Conservation (phyloP, 2,888 invertebrate genomes). For the Polietes domitor region DNA sequence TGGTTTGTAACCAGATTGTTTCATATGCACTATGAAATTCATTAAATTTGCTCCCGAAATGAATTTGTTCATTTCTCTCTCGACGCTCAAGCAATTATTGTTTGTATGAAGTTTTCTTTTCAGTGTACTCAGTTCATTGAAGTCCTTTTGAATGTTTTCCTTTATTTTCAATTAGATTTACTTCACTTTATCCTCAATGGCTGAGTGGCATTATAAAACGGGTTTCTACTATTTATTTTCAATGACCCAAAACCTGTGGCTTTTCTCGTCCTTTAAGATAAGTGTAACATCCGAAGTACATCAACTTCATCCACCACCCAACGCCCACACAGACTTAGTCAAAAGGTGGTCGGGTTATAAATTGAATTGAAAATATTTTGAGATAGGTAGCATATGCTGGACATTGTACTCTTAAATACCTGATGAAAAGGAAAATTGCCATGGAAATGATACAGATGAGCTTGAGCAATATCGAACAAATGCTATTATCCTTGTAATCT, state of each 20-base stretch:
- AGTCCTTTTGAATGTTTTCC: conserved; percentile 7
- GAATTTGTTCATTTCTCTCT: too few species aligned
- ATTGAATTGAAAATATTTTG: conserved; percentile 25
- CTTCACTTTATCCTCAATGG: conserved; percentile 29
- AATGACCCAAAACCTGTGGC: conserved; percentile 45
- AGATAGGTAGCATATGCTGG: conserved; percentile 38
- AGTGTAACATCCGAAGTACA: not conserved
- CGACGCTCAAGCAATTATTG: too few species aligned
- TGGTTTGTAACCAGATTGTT: too few species aligned
- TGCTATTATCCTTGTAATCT: too few species aligned
- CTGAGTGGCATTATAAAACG: conserved; percentile 47
- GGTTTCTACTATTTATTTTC: conserved; percentile 37
- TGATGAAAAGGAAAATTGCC: conserved; percentile 34
- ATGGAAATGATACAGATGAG: not conserved
- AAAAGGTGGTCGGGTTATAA: not conserved
- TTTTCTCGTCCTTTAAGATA: conserved; percentile 19
- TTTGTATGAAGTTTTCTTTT: not conserved
- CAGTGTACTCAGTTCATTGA: conserved; percentile 25
- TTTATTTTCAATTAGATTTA: conserved; percentile 47
- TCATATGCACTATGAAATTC: too few species aligned
- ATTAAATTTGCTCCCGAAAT: too few species aligned
- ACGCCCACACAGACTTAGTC: not conserved
- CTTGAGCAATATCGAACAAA: conserved; percentile 10
- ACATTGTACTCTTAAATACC: conserved; percentile 29
- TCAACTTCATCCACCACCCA: not conserved